Conservation (phyloP, 2,888 invertebrate species). For the Drosophila emarginata region DNA sequence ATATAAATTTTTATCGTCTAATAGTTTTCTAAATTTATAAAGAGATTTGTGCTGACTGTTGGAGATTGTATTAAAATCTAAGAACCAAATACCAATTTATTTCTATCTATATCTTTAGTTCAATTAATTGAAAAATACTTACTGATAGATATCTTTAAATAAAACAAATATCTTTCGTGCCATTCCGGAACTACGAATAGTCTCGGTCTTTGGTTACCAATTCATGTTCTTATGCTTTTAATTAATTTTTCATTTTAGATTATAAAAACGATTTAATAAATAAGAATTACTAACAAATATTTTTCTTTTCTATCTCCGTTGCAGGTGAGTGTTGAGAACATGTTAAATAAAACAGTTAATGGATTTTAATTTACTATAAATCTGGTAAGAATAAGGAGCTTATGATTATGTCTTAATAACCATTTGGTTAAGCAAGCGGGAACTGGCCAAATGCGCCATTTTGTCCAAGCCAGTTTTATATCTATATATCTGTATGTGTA, state of each 20-base stretch:
- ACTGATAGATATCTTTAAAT: no score
- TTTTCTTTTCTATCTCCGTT: conserved; percentile 23
- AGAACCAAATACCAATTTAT: no score
- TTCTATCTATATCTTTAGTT: no score
- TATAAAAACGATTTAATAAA: no score
- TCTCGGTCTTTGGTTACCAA: not conserved
- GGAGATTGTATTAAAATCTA: no score
- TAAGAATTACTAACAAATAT: not conserved
- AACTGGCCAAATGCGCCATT: not conserved
- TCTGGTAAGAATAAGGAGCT: conserved; percentile 47
- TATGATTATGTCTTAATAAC: conserved; percentile 13
- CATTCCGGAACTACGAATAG: no score
- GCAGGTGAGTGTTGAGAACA: conserved; percentile 53
- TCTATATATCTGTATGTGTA: conserved; percentile 6
- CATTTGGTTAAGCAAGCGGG: conserved; percentile 48
- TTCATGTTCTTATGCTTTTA: not conserved
- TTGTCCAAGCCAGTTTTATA: conserved; percentile 5
- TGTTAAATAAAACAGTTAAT: conserved; percentile 9
- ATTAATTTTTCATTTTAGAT: not conserved
- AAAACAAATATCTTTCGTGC: no score
- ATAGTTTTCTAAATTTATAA: no score
- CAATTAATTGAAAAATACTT: no score
- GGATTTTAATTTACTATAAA: not conserved
- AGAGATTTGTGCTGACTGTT: no score
- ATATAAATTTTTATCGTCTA: no score